Conservation (phyloP, 1,140 invertebrate species). For the Copidosoma floridanum region DNA sequence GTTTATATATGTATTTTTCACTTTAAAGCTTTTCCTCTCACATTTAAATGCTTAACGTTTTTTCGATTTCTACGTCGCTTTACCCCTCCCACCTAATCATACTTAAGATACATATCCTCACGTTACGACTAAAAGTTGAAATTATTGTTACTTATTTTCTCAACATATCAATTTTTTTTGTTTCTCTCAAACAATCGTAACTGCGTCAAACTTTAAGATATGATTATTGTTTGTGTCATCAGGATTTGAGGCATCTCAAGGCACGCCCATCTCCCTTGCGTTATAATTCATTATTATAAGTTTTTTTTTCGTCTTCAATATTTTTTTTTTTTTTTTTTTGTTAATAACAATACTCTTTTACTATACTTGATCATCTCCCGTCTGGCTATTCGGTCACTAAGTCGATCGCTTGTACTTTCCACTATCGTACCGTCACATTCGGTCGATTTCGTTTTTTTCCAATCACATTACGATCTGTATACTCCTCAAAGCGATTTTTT, state of each 20-base stretch:
- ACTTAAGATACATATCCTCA: no score
- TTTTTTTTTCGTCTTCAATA: background rate
- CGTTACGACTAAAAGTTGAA: no score
- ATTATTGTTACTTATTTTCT: no score
- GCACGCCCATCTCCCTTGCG: conserved; percentile 39
- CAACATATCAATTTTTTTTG: background rate
- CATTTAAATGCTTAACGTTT: background rate
- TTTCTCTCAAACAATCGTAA: conserved; percentile 11
- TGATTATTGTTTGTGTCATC: conserved; percentile 50
- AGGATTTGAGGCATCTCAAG: conserved; percentile 48
- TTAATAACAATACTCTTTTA: no score
- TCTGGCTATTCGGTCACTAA: conserved; percentile 27
- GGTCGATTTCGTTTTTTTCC: no score
- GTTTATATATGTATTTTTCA: no score
- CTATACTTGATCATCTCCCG: no score
- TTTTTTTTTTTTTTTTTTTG: conserved; percentile 7
- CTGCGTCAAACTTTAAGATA: conserved; percentile 38
- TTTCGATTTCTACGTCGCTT: background rate
- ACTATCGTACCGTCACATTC: background rate
- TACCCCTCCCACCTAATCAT: background rate
- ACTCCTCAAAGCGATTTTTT: no score
- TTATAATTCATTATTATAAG: conserved; percentile 11
- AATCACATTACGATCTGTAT: no score
- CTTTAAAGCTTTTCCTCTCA: background rate
- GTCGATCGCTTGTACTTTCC: background rate